Evolutionary conservation across 2,797 vertebrate genomes (phyloP).

Genomic region (Centropyge bicolor): DNA sequence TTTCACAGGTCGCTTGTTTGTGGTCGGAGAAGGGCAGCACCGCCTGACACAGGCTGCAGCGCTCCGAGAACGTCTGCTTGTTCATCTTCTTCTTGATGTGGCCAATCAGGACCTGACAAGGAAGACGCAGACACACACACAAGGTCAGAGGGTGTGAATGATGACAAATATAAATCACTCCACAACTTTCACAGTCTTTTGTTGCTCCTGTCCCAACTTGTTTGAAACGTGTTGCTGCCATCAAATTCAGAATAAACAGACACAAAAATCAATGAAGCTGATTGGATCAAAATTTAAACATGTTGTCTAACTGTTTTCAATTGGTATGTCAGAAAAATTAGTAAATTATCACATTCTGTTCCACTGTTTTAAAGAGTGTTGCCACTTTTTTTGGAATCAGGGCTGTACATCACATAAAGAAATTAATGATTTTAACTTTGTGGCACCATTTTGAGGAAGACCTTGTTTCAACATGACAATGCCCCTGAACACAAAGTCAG

Average conservation of each 20-base stretch:
- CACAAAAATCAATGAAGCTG: too few relatives aligned
- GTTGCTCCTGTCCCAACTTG: too few relatives aligned
- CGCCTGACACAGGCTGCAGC: conserved; percentile 93
- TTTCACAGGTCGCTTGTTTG: conserved; percentile 90
- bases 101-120: conserved; percentile 92
- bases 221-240: too few relatives aligned
- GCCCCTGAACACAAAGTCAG: not conserved
- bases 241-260: too few relatives aligned
- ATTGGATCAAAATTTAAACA: too few relatives aligned
- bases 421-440: not conserved
- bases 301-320: too few relatives aligned
- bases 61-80: conserved; percentile 95
- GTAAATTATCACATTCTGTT: too few relatives aligned
- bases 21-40: conserved; percentile 93
- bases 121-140: not conserved
- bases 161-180: not conserved
- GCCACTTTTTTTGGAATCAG: too few relatives aligned
- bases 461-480: not conserved
- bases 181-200: too few relatives aligned
- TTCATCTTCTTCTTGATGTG: conserved; percentile 97
- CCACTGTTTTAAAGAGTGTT: too few relatives aligned
- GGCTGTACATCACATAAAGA: not conserved
- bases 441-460: not conserved
- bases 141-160: not conserved
- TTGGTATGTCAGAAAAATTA: too few relatives aligned